Percentiles rank a stretch among this genome's conserved stretches.
phyloP scores from a whole-genome alignment of 2,797 vertebrate species.

The Crenichthys baileyi region DNA sequence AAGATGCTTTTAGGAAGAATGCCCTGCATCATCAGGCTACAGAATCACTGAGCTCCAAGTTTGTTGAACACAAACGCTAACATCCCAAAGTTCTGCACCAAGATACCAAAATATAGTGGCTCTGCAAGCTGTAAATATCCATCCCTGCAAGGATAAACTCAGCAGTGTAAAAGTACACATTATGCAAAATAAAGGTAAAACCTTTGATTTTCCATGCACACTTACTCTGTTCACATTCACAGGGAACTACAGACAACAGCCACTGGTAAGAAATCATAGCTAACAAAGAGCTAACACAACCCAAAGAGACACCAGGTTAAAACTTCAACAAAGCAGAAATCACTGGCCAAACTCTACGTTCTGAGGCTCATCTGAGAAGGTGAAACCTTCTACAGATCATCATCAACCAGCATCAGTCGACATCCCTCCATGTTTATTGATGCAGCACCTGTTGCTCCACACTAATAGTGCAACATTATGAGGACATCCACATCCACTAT shows the following conservation, averaged over 20 bases:
- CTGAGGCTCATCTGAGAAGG: neutral
- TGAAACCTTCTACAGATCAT: neutral
- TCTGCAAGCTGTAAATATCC: neutral
- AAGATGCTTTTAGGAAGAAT: neutral
- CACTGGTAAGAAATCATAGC: too few relatives aligned
- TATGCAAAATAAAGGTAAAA: too few relatives aligned
- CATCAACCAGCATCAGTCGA: neutral
- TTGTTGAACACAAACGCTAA: too few relatives aligned
- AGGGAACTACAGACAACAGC: too few relatives aligned
- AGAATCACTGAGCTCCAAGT: neutral
- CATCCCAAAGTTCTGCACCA: too few relatives aligned
- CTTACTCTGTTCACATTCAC: too few relatives aligned
- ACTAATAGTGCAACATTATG: too few relatives aligned
- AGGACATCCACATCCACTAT: slow-evolving; percentile 9
- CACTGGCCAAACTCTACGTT: neutral
- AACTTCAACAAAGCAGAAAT: too few relatives aligned
- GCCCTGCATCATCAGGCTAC: slow-evolving; percentile 24
- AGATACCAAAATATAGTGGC: neutral
- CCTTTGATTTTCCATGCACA: too few relatives aligned
- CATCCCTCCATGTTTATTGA: neutral
- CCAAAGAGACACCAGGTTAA: too few relatives aligned
- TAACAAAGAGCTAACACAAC: too few relatives aligned
- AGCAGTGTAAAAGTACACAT: neutral
- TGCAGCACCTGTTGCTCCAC: too few relatives aligned
- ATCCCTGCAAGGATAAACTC: neutral